Evolutionary conservation across 2,797 vertebrate species (phyloP), one percentile per base, ranked within the genome.

Genomic region (Antrozous pallidus): DNA sequence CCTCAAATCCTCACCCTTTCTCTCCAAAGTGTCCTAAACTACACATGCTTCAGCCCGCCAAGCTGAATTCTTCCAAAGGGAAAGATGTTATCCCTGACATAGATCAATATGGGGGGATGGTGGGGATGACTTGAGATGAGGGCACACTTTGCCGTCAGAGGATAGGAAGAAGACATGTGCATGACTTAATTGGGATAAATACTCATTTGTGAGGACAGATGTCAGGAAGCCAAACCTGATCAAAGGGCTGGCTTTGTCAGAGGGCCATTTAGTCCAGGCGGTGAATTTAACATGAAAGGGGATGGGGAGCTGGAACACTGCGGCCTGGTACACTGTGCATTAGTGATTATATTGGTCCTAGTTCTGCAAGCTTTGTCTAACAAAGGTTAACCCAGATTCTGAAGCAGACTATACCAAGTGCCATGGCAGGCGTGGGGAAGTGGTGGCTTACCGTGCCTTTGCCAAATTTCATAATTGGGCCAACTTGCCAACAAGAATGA

Each of bases 191-290:
- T 86, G 74, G 47, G 33, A 88, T 94, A 90, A 96, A 63, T 77
- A 84, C 83, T 92, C 86, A 94, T 95, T 96, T 96, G 74, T 91
- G 89, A 17, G 38, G 91, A 90, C 75, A 91, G 90, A 81, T 96
- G 91, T 95, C 95, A 95, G 95, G 78, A 91, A 94, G 75, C 91
- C 88, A 96, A 94, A 93, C 42, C 65, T 92, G 96, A 97, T 97
- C 96, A 97, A 97, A 97, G 94, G 78, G 31, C 51, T 88, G 75
- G 87, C 81, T 97, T 94, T 96, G 91, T 54, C 82, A 88, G 95
- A 94, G 90, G 71, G 45, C 78, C 92, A 94, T 78, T 90, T 93
- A 95, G 80, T 82, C 88, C 95, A 95, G 82, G 92, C 75, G 61
- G 77, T 45, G 83, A 84, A 83, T 97, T 94, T 90, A 90, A 93